These are phyloP conservation scores for Clostera curtula DNA, from an alignment of 2,888 invertebrate genomes.

Conservation along the genomic window DNA sequence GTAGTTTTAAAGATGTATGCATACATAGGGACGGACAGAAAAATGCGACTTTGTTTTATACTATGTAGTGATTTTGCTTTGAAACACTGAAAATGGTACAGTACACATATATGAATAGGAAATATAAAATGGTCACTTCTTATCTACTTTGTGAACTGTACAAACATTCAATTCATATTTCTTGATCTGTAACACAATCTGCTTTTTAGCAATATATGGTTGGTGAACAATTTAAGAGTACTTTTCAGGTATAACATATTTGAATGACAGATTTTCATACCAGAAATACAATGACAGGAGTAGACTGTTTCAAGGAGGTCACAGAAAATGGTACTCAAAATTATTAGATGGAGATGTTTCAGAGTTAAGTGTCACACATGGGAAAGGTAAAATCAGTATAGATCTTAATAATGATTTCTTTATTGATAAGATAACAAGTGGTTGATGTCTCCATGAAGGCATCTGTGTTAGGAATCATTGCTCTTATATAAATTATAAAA, in stretches of 20 bases:
- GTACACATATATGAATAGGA: too few species aligned
- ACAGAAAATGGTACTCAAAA: conserved; percentile 36
- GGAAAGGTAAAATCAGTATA: conserved; percentile 28
- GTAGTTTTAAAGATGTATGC: too few species aligned
- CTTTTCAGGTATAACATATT: conserved; percentile 11
- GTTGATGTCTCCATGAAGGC: not conserved
- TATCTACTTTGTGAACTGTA: too few species aligned
- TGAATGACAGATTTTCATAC: conserved; percentile 6
- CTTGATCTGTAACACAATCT: too few species aligned
- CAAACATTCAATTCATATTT: too few species aligned
- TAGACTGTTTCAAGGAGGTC: conserved; percentile 4
- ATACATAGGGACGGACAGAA: too few species aligned
- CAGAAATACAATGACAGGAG: not conserved
- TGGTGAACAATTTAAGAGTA: too few species aligned
- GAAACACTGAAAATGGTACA: too few species aligned
- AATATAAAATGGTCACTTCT: too few species aligned
- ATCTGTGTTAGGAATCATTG: not conserved
- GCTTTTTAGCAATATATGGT: too few species aligned
- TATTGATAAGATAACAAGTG: not conserved
- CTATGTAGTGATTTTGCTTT: too few species aligned
- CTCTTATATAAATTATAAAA: not conserved
- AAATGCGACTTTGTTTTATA: too few species aligned
- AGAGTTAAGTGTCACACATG: conserved; percentile 20
- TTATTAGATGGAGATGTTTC: conserved; percentile 24
- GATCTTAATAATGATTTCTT: not conserved